Evolutionary conservation across 2,797 vertebrate genomes (phyloP).

Genomic region (Anableps anableps): DNA sequence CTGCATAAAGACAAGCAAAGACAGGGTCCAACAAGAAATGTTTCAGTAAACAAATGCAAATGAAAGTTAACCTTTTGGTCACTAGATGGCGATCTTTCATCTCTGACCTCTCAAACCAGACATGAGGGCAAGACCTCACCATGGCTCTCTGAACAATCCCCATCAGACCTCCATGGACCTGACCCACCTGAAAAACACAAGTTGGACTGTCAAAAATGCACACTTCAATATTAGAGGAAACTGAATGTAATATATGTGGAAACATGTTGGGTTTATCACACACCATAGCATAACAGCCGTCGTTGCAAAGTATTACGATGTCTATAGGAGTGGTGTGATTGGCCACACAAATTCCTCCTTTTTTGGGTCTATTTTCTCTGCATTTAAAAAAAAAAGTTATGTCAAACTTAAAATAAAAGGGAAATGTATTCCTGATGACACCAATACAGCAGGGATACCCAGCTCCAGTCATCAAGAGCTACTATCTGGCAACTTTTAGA

Average conservation of each 20-base stretch:
- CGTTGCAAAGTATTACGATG: slow-evolving; percentile 93
- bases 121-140: slow-evolving; percentile 92
- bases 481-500: background rate
- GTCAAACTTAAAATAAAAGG: slow-evolving; percentile 3
- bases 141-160: slow-evolving; percentile 93
- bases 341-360: slow-evolving; percentile 97
- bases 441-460: background rate
- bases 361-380: slow-evolving; percentile 93
- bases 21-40: slow-evolving; percentile 4
- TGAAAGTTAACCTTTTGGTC: slow-evolving; percentile 85
- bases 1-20: slow-evolving; percentile 16
- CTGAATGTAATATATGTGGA: background rate
- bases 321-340: slow-evolving; percentile 97
- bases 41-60: background rate
- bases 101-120: slow-evolving; percentile 98
- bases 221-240: background rate
- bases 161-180: slow-evolving; percentile 94
- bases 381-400: background rate
- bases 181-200: slow-evolving; percentile 86
- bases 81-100: slow-evolving; percentile 97
- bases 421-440: background rate
- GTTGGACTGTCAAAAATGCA: background rate
- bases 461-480: background rate
- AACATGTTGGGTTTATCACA: background rate
- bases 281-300: slow-evolving; percentile 98